phyloP scores from a whole-genome alignment of 2,888 invertebrate species.

The Erynnis tages region DNA sequence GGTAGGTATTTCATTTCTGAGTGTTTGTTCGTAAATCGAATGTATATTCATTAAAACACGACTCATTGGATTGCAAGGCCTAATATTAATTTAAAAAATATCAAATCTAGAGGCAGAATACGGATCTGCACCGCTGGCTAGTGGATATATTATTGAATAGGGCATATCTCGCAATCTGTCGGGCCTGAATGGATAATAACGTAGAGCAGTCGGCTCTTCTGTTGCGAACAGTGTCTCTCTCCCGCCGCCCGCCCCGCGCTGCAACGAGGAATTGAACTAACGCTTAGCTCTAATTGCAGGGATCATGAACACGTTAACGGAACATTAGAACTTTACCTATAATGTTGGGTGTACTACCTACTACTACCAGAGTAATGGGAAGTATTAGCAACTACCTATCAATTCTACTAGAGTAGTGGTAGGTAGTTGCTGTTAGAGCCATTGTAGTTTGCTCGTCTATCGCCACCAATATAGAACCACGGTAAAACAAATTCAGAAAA shows the following conservation, averaged over 20 bases:
- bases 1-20: too few species aligned
- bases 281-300: slow-evolving; percentile 62
- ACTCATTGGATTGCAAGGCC: not conserved
- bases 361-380: too few species aligned
- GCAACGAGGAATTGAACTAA: slow-evolving; percentile 58
- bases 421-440: too few species aligned
- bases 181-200: slow-evolving; percentile 65
- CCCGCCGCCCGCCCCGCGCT: slow-evolving; percentile 53
- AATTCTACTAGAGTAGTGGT: too few species aligned
- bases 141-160: slow-evolving; percentile 63
- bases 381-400: too few species aligned
- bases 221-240: slow-evolving; percentile 53
- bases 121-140: slow-evolving; percentile 43
- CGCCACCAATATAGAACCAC: too few species aligned
- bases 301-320: slow-evolving; percentile 8
- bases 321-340: too few species aligned
- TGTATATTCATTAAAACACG: not conserved
- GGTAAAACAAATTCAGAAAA: too few species aligned
- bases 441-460: too few species aligned
- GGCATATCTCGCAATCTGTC: slow-evolving; percentile 63
- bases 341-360: too few species aligned
- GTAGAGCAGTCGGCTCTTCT: slow-evolving; percentile 38
- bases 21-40: too few species aligned
- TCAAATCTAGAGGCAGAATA: slow-evolving; percentile 34
- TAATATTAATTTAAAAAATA: not conserved